Base-by-base conservation (phyloP, 2,888 invertebrate genomes). In the Rhogogaster chlorosoma region DNA sequence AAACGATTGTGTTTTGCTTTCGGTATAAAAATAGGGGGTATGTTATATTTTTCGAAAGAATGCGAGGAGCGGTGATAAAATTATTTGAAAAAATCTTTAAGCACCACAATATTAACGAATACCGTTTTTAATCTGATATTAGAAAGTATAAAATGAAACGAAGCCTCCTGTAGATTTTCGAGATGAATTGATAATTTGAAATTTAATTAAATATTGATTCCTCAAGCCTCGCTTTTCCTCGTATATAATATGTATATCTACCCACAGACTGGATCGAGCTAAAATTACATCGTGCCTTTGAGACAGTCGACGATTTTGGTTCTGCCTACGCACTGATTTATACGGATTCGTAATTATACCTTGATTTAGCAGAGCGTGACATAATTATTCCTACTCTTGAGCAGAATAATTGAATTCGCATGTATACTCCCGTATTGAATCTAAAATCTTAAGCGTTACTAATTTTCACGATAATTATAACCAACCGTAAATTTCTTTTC, bases 231-330 rank as follows among this genome's bases (percentile, higher is more conserved):
- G 15, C 3, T 45, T 42, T 26, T 26, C n/a, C 4, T 15, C 36
- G 9, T 45, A 36, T 10, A 0, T 15, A 18, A 0, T 15, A 18
- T 36, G 36, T n/a, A 22, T 64, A 64, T 22, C 29, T 15, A 36
- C 7, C 6, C 70, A 15, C 32, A 70, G 70, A 18, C n/a, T 42
- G 42, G 15, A 73, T 73, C 0, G 12, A 22, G 71, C 71, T 77
- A 53, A 53, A 77, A 77, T 77, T 77, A 77, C 10, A 77, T 75
- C 75, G 75, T 45, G 75, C 42, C 10, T 22, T 36, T 26, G 38
- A 45, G 42, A 70, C 38, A 67, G 2, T 18, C 67, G 53, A 53
- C n/a, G 53, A 53, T 53, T 53, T n/a, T n/a, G 53, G n/a, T n/a
- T 53, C n/a, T 53, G n/a, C 53, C n/a, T 2, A 61, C 61, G 61